These are phyloP conservation scores for Anthophora plumipes DNA, from an alignment of 2,888 invertebrate species.

Conservation along the genomic window DNA sequence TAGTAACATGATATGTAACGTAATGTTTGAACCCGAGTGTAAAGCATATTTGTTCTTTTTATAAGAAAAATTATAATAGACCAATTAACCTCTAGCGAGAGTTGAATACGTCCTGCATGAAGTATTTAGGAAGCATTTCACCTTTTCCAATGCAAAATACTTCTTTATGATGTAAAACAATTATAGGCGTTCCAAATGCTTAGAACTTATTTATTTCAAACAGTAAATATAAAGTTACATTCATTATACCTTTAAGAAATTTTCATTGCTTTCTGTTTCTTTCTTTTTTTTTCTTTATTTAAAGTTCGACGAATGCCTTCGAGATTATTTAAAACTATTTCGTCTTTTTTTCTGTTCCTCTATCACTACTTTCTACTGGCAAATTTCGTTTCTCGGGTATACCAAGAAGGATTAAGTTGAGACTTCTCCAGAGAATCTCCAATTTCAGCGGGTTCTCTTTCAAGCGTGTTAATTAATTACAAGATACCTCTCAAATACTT, in stretches of 20 bases:
- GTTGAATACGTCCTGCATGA: no score
- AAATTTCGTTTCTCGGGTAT: neutral
- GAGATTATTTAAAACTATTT: neutral
- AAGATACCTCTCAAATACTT: conserved; percentile 24
- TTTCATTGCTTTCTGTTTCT: no score
- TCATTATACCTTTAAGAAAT: neutral
- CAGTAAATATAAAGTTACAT: neutral
- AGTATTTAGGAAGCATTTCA: no score
- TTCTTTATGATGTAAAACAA: no score
- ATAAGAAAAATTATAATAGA: no score
- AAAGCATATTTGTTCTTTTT: no score
- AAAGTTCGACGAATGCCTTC: neutral
- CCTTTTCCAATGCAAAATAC: no score
- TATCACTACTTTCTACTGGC: neutral
- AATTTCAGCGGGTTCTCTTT: conserved; percentile 16
- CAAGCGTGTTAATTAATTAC: conserved; percentile 29
- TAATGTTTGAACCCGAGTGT: no score
- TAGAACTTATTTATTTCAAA: conserved; percentile 1
- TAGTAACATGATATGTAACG: no score
- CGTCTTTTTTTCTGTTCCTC: neutral
- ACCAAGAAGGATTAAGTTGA: neutral
- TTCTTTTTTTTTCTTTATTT: neutral
- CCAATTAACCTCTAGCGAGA: no score
- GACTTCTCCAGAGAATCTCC: conserved; percentile 2
- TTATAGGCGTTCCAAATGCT: neutral